Evolutionary conservation across 2,113 vertebrate species (phyloP).

Genomic region (Penelope pileata): DNA sequence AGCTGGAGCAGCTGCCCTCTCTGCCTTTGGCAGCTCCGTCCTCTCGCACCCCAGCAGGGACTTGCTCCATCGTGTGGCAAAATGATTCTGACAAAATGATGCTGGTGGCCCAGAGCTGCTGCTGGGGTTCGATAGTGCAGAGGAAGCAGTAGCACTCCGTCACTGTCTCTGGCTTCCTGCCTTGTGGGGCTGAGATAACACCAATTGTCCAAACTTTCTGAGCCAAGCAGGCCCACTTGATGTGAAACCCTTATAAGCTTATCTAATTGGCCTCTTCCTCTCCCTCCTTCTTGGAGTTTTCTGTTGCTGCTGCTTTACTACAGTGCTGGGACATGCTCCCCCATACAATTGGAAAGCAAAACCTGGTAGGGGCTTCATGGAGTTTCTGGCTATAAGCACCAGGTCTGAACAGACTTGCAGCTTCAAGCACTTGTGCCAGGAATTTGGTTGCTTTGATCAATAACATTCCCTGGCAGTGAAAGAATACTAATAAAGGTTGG

Average conservation of each 20-base stretch:
- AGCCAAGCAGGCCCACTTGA: not conserved
- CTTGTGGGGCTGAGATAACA: not conserved
- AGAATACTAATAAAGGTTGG: slow-evolving; percentile 56
- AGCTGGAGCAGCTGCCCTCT: rapidly evolving
- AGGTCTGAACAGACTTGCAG: slow-evolving; percentile 23
- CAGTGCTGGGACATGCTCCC: not conserved
- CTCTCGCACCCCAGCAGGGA: rapidly evolving
- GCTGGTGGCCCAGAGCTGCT: not conserved
- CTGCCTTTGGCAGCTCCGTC: not conserved
- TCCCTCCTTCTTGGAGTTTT: not conserved
- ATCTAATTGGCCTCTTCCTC: not conserved
- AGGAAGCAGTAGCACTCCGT: not conserved
- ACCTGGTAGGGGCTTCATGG: not conserved
- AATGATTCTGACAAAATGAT: not conserved
- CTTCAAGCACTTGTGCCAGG: slow-evolving; percentile 57
- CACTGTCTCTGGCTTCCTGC: rapidly evolving
- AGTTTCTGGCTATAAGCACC: not conserved
- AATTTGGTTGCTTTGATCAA: slow-evolving; percentile 64
- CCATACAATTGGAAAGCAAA: not conserved
- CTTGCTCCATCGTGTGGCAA: rapidly evolving
- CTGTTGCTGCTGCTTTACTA: not conserved
- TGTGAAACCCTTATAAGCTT: not conserved
- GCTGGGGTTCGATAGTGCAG: not conserved
- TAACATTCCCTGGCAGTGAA: slow-evolving; percentile 56
- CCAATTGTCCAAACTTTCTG: not conserved